Percentiles rank a stretch among this genome's conserved stretches.
Evolutionary conservation across 2,113 vertebrate genomes (phyloP).

Genomic region (Tragulus kanchil): DNA sequence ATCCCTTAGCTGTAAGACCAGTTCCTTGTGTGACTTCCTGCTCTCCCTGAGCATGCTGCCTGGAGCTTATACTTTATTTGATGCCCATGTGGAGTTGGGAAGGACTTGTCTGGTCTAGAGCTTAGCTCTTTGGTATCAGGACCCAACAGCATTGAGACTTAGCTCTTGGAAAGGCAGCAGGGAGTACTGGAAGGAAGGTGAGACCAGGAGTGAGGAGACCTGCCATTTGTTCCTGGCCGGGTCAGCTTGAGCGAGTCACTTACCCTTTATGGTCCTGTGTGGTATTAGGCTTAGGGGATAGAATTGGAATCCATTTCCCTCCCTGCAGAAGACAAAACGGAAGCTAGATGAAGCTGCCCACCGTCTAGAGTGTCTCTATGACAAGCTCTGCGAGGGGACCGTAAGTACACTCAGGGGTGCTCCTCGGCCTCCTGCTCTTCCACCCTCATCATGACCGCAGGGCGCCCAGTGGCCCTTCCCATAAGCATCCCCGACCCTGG

Average conservation of each 20-base stretch:
- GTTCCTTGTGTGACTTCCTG: not conserved
- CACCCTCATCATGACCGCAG: not conserved
- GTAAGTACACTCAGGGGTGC: slow-evolving; percentile 85
- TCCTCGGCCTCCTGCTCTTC: not conserved
- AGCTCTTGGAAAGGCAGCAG: not conserved
- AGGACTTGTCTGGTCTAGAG: not conserved
- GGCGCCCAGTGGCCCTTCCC: not conserved
- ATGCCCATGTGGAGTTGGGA: not conserved
- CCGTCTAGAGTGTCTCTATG: slow-evolving; percentile 92
- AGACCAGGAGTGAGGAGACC: not conserved
- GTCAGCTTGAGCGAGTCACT: not conserved
- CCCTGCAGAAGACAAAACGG: slow-evolving; percentile 94
- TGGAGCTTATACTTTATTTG: not conserved
- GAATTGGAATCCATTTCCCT: slow-evolving; percentile 50
- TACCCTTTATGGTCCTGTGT: not conserved
- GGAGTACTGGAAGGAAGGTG: not conserved
- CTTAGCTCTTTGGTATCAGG: not conserved
- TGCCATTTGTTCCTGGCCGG: not conserved
- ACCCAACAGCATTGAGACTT: not conserved
- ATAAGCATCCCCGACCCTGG: not conserved
- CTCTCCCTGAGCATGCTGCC: not conserved
- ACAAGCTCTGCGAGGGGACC: slow-evolving; percentile 92
- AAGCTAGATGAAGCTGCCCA: slow-evolving; percentile 94
- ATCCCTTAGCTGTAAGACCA: not conserved
- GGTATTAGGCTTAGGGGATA: not conserved